Conservation (phyloP, 2,113 vertebrate species). For the Phaethornis superciliosus region DNA sequence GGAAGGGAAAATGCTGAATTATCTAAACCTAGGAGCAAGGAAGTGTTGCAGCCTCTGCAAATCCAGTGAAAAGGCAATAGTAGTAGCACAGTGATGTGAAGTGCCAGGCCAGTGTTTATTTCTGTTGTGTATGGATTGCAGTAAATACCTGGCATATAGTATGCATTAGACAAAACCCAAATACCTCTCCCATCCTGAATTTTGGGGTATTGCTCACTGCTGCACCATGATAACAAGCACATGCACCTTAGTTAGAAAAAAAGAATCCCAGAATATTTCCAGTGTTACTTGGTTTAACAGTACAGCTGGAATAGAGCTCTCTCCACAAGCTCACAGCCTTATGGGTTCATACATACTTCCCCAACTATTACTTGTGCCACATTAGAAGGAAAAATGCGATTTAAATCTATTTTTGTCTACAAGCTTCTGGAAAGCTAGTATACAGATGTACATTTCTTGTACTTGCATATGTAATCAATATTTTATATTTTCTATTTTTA, state of each 20-base stretch:
- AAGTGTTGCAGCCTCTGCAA: neutral
- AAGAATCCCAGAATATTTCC: neutral
- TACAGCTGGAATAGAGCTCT: neutral
- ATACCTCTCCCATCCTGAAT: neutral
- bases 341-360: neutral
- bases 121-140: neutral
- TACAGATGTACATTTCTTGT: slow-evolving; percentile 17
- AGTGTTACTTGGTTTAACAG: neutral
- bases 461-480: slow-evolving; percentile 35
- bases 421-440: neutral
- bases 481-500: slow-evolving; percentile 23
- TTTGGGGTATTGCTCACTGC: neutral
- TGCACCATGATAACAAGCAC: neutral
- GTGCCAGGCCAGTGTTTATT: neutral
- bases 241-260: neutral
- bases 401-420: slow-evolving; percentile 1
- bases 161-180: neutral
- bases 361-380: neutral
- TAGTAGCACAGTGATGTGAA: neutral
- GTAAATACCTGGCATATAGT: neutral
- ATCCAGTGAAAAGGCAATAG: neutral
- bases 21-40: neutral
- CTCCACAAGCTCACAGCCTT: neutral
- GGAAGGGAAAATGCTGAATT: neutral
- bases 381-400: neutral